A percentile compares a stretch with the other conserved stretches of the same genome.
phyloP scores from a whole-genome alignment of 2,113 vertebrate species.

The Zosterops lateralis region DNA sequence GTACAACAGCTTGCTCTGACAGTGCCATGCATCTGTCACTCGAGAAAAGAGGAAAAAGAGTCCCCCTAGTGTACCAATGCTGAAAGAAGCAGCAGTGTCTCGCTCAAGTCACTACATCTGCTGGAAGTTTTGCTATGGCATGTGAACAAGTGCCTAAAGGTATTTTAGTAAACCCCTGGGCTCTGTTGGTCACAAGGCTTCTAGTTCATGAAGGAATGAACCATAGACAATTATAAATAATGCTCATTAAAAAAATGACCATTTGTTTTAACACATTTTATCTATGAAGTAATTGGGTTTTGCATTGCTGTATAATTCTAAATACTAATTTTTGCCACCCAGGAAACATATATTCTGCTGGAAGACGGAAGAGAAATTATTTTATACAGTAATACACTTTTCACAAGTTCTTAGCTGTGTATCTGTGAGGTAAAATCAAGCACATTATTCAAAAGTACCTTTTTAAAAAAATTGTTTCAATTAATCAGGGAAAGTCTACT shows the following conservation, averaged over 20 bases:
- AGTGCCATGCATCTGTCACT: background rate
- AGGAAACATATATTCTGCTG: background rate
- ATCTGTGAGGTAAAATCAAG: background rate
- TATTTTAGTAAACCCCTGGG: background rate
- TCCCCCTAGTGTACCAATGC: constrained; percentile 29
- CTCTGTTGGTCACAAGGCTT: background rate
- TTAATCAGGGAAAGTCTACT: background rate
- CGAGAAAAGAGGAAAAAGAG: constrained; percentile 59
- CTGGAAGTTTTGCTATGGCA: background rate
- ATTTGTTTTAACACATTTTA: background rate
- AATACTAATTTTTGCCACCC: background rate
- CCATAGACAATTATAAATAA: background rate
- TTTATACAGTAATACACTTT: background rate
- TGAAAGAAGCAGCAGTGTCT: constrained; percentile 21
- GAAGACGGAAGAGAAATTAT: background rate
- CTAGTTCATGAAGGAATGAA: background rate
- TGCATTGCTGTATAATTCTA: background rate
- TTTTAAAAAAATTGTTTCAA: background rate
- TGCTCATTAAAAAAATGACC: background rate
- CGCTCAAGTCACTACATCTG: background rate
- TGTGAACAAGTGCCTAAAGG: background rate
- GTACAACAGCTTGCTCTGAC: background rate
- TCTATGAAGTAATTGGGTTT: background rate
- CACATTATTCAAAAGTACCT: background rate
- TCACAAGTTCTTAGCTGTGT: background rate